Evolutionary conservation across 2,797 vertebrate genomes (phyloP).

Genomic region (Sylvia borin): DNA sequence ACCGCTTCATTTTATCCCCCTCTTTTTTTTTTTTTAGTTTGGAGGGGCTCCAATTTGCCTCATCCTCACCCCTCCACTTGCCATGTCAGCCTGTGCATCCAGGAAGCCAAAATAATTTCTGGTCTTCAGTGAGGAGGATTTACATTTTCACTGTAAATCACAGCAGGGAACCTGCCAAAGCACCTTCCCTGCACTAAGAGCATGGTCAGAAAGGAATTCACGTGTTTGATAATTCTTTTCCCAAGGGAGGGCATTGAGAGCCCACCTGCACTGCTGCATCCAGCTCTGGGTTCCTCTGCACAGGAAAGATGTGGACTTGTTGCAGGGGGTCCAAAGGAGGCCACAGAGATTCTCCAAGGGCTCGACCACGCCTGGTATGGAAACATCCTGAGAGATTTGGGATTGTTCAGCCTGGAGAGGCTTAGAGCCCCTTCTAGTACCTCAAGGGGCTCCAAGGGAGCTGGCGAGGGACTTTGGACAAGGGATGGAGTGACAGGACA

Average conservation of each 20-base stretch:
- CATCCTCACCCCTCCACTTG: background rate
- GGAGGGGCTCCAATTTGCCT: background rate
- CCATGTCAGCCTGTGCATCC: background rate
- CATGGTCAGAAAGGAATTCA: background rate
- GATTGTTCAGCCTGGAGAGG: background rate
- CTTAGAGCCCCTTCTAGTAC: background rate
- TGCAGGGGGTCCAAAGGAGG: too few species aligned
- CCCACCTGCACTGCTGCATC: background rate
- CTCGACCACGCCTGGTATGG: background rate
- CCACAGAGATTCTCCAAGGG: background rate
- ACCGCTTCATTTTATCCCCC: background rate
- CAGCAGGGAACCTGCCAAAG: background rate
- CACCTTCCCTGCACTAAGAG: background rate
- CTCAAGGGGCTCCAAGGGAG: accelerated
- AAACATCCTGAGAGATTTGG: background rate
- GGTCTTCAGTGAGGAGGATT: background rate
- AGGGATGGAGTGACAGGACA: background rate
- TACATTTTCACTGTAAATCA: background rate
- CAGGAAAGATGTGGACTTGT: background rate
- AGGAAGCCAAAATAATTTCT: background rate
- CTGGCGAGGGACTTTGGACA: background rate
- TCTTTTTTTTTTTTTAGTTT: background rate
- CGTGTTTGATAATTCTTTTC: background rate
- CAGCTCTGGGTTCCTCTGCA: background rate
- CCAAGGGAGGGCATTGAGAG: too few species aligned